Percentiles rank a stretch among this genome's conserved stretches.
These are phyloP conservation scores for Caenorhabditis inopinata DNA, from an alignment of 1,140 invertebrate genomes.

Conservation along the genomic window DNA sequence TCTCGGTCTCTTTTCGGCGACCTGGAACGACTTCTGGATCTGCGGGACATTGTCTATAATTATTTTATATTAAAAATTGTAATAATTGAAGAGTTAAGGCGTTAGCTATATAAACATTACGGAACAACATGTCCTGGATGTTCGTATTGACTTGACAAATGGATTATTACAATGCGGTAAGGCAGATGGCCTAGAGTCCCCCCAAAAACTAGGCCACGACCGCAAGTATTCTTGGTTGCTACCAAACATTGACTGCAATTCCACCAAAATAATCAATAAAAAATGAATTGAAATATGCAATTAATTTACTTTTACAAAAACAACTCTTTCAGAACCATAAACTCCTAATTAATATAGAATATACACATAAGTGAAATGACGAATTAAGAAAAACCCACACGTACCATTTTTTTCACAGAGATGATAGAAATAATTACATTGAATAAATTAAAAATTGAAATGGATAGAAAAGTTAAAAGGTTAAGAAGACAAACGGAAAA, in stretches of 20 bases:
- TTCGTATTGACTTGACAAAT: too few species aligned
- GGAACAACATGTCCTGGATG: too few species aligned
- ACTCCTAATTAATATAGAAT: not conserved
- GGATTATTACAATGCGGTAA: too few species aligned
- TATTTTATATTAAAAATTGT: not conserved
- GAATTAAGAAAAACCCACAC: not conserved
- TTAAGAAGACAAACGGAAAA: not conserved
- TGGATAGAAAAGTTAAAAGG: not conserved
- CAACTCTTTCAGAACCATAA: not conserved
- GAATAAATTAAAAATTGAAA: not conserved
- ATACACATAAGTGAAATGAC: not conserved
- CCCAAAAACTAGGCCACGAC: too few species aligned
- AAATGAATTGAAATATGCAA: too few species aligned
- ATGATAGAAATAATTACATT: not conserved
- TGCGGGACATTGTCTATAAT: not conserved
- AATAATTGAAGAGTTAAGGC: too few species aligned
- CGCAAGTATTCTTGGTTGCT: too few species aligned
- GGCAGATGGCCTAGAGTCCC: too few species aligned
- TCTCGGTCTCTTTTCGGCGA: slow-evolving; percentile 5
- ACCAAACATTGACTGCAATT: too few species aligned
- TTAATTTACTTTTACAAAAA: too few species aligned
- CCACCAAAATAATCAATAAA: too few species aligned
- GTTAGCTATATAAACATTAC: too few species aligned
- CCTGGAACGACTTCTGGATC: slow-evolving; percentile 4
- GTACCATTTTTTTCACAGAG: not conserved